phyloP scores from a whole-genome alignment of 2,888 invertebrate genomes.

The Athalia cordata region DNA sequence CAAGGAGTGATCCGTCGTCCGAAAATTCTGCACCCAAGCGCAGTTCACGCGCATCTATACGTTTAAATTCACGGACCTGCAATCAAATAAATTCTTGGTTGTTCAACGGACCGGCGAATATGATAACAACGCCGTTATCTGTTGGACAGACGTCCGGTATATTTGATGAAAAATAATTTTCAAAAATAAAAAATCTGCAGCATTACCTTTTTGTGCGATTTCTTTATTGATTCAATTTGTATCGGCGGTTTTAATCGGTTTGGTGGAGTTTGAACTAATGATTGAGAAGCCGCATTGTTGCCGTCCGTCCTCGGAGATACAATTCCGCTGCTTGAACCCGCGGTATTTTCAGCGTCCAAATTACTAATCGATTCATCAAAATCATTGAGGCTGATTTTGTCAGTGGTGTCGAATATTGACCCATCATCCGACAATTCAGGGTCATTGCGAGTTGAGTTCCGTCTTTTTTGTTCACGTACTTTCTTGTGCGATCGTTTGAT shows the following conservation, averaged over 20 bases:
- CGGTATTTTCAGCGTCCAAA: slow-evolving; percentile 39
- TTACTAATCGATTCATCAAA: slow-evolving; percentile 23
- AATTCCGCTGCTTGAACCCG: background rate
- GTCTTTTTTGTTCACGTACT: slow-evolving; percentile 56
- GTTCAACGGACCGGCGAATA: background rate
- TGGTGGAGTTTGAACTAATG: slow-evolving; percentile 60
- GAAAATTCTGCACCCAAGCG: slow-evolving; percentile 43
- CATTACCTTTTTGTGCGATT: slow-evolving; percentile 61
- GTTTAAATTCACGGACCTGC: slow-evolving; percentile 25
- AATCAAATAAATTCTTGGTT: background rate
- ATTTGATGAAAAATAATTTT: background rate
- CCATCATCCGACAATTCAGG: slow-evolving; percentile 64
- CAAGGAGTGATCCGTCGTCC: slow-evolving; percentile 52
- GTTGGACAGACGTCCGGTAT: too few relatives aligned
- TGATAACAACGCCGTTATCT: too few relatives aligned
- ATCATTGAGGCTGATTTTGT: slow-evolving; percentile 50
- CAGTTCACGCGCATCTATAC: background rate
- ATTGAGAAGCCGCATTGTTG: background rate
- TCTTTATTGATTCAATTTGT: slow-evolving; percentile 65
- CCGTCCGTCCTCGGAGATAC: background rate
- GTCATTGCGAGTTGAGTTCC: slow-evolving; percentile 47
- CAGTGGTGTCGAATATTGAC: slow-evolving; percentile 64
- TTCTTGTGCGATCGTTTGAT: slow-evolving; percentile 66
- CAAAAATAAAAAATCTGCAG: background rate
- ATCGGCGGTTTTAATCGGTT: slow-evolving; percentile 58